These are phyloP conservation scores for Labeo rohita DNA, from an alignment of 2,113 vertebrate species.

Conservation along the genomic window DNA sequence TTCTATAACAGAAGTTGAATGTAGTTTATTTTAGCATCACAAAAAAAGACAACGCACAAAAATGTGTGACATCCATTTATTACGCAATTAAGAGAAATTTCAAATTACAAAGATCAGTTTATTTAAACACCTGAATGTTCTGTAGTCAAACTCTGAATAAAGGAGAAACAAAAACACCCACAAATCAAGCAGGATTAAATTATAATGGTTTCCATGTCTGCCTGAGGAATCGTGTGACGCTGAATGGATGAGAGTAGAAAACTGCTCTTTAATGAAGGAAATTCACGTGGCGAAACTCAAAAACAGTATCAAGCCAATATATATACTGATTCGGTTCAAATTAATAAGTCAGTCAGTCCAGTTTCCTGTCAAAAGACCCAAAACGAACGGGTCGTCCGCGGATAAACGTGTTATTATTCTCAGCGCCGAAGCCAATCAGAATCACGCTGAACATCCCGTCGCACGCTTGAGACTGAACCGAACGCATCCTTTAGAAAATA, in stretches of 20 bases:
- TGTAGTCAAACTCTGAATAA: not conserved
- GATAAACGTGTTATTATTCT: too few species aligned
- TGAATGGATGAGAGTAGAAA: not conserved
- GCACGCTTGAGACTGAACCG: not conserved
- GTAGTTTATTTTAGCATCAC: not conserved
- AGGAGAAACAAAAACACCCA: not conserved
- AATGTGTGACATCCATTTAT: conserved; percentile 37
- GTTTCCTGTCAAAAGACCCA: not conserved
- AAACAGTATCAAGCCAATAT: not conserved
- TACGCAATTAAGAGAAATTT: conserved; percentile 7
- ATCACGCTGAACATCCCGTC: too few species aligned
- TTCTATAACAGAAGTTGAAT: not conserved
- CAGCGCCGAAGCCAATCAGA: too few species aligned
- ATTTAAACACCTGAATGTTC: conserved; percentile 39
- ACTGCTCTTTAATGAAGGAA: not conserved
- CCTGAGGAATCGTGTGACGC: not conserved
- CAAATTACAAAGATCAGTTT: conserved; percentile 37
- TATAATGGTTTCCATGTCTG: not conserved
- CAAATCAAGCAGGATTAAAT: conserved; percentile 12
- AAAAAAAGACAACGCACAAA: not conserved
- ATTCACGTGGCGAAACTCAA: not conserved
- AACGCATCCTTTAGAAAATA: not conserved
- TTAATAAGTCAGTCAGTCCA: not conserved
- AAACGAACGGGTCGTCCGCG: too few species aligned
- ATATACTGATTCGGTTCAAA: not conserved